Percentiles rank a stretch among this genome's conserved stretches.
These are phyloP conservation scores for Caenorhabditis angaria DNA, from an alignment of 2,888 invertebrate species.

Conservation along the genomic window DNA sequence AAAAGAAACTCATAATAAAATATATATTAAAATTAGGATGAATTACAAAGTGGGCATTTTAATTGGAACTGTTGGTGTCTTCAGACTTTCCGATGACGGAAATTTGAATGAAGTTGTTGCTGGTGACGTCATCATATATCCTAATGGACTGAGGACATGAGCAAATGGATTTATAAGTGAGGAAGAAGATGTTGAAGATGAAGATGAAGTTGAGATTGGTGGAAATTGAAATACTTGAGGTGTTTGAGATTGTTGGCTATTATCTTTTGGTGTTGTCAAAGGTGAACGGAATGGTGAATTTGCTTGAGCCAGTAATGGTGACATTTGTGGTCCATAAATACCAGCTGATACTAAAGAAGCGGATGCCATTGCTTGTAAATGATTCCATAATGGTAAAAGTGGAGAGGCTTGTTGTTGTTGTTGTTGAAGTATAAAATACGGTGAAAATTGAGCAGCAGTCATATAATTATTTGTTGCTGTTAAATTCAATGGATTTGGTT, in stretches of 20 bases:
- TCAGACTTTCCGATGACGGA: constrained; percentile 49
- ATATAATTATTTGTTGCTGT: constrained; percentile 26
- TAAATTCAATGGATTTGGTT: constrained; percentile 40
- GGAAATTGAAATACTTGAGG: constrained; percentile 53
- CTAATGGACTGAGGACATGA: constrained; percentile 34
- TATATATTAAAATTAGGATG: too few species aligned
- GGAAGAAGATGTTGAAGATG: neutral
- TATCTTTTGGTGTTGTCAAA: constrained; percentile 22
- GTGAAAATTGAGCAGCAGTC: constrained; percentile 9
- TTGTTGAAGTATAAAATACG: constrained; percentile 20
- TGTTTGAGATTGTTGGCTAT: constrained; percentile 23
- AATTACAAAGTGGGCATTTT: too few species aligned
- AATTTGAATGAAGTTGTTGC: constrained; percentile 40
- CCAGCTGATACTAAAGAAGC: too few species aligned
- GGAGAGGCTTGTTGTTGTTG: constrained; percentile 31
- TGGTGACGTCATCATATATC: constrained; percentile 36
- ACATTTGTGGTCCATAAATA: constrained; percentile 47
- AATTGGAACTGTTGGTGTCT: constrained; percentile 52
- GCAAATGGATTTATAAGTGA: constrained; percentile 35
- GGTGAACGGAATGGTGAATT: constrained; percentile 42
- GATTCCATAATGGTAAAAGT: constrained; percentile 17
- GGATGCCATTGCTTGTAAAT: constrained; percentile 42
- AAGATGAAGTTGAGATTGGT: constrained; percentile 28
- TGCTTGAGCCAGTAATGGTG: constrained; percentile 26
- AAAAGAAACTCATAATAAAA: too few species aligned